Percentiles rank a stretch among this genome's conserved stretches.
Evolutionary conservation across 2,888 invertebrate genomes (phyloP).

Genomic region (Cacoxenus indagator): DNA sequence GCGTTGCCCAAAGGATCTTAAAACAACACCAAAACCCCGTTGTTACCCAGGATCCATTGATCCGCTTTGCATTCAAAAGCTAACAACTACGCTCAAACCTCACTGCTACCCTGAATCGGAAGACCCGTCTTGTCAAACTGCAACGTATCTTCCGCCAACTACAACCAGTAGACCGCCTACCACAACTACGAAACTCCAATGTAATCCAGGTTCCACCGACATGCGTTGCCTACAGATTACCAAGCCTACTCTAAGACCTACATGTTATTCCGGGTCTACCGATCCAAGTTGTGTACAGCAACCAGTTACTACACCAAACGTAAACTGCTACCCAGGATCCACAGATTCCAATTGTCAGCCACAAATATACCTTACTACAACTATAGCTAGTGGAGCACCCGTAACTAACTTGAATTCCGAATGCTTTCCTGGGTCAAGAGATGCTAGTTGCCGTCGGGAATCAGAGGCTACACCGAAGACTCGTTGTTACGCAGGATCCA

Average conservation of each 20-base stretch:
- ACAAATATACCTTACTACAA: constrained; percentile 36
- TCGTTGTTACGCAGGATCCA: constrained; percentile 52
- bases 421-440: constrained; percentile 68
- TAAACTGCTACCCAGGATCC: constrained; percentile 31
- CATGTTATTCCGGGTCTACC: constrained; percentile 57
- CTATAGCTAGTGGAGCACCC: constrained; percentile 24
- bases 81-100: constrained; percentile 30
- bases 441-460: constrained; percentile 65
- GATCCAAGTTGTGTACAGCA: constrained; percentile 48
- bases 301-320: background rate
- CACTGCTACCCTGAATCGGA: constrained; percentile 39
- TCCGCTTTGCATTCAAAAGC: constrained; percentile 53
- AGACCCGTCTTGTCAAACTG: constrained; percentile 22
- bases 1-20: background rate
- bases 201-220: constrained; percentile 19
- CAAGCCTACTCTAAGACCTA: constrained; percentile 31
- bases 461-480: background rate
- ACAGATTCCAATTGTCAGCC: constrained; percentile 25
- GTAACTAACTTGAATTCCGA: constrained; percentile 26
- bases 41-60: constrained; percentile 67
- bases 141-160: background rate
- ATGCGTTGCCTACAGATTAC: background rate
- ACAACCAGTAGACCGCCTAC: background rate
- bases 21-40: background rate
- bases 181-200: constrained; percentile 24